These are phyloP conservation scores for Mythimna loreyi DNA, from an alignment of 2,888 invertebrate genomes.

Conservation along the genomic window DNA sequence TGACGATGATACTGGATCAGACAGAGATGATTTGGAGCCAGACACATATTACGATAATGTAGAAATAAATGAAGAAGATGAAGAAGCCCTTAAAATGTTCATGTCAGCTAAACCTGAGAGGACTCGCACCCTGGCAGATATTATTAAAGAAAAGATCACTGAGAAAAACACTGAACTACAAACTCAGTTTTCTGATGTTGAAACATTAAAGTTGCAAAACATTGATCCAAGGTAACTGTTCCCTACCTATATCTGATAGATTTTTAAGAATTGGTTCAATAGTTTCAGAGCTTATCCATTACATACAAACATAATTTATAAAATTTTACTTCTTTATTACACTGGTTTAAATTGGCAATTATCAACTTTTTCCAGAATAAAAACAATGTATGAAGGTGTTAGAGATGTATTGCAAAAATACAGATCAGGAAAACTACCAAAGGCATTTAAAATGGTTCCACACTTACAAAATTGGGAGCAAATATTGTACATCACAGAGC, in stretches of 20 bases:
- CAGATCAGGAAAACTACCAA: constrained; percentile 98
- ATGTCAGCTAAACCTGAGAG: constrained; percentile 88
- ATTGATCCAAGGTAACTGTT: constrained; percentile 93
- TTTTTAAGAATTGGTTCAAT: too few species aligned
- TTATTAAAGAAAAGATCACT: constrained; percentile 97
- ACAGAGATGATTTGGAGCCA: constrained; percentile 89
- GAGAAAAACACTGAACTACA: constrained; percentile 98
- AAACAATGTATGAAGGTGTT: constrained; percentile 97
- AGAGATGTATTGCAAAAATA: constrained; percentile 96
- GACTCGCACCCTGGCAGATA: constrained; percentile 95
- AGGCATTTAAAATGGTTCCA: constrained; percentile 99
- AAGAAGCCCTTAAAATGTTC: constrained; percentile 96
- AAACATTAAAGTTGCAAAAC: constrained; percentile 94
- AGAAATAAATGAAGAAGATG: constrained; percentile 96
- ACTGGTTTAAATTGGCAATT: too few species aligned
- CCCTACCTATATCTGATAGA: neutral
- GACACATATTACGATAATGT: constrained; percentile 93
- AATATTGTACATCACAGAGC: constrained; percentile 96
- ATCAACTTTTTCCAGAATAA: constrained; percentile 87
- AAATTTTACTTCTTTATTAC: too few species aligned
- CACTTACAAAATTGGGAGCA: constrained; percentile 98
- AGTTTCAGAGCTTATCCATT: too few species aligned
- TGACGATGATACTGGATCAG: constrained; percentile 87
- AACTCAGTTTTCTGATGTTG: constrained; percentile 95
- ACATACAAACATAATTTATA: too few species aligned